These are phyloP conservation scores for Gopherus flavomarginatus DNA, from an alignment of 2,113 vertebrate species.

Conservation along the genomic window DNA sequence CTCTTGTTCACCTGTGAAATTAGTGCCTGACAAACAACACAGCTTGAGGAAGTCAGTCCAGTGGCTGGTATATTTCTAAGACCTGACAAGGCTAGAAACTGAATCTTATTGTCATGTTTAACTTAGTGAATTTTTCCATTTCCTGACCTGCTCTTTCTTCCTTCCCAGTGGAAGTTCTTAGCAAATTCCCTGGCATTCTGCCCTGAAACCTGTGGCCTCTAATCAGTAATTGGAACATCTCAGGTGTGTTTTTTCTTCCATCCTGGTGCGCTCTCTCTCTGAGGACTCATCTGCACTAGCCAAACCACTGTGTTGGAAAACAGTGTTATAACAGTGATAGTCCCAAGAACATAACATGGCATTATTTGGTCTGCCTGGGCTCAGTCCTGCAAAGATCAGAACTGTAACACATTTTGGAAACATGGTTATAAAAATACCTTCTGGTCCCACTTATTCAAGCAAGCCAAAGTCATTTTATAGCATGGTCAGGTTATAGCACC, in stretches of 20 bases:
- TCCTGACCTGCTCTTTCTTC: not conserved
- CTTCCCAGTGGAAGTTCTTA: not conserved
- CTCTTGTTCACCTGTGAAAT: not conserved
- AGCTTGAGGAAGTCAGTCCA: not conserved
- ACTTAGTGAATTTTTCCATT: not conserved
- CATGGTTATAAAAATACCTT: not conserved
- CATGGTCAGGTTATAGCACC: not conserved
- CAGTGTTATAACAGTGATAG: not conserved
- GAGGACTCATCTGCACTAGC: not conserved
- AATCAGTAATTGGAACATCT: not conserved
- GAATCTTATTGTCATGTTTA: not conserved
- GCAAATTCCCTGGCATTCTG: not conserved
- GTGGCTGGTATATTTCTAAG: not conserved
- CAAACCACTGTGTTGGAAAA: not conserved
- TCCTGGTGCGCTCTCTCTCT: not conserved
- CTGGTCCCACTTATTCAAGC: not conserved
- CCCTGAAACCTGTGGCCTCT: not conserved
- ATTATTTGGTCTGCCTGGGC: not conserved
- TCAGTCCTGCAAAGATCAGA: not conserved
- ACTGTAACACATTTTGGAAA: not conserved
- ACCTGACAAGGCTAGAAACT: not conserved
- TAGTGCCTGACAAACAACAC: not conserved
- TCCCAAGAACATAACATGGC: not conserved
- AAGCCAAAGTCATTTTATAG: not conserved
- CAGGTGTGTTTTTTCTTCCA: not conserved